Percentiles rank a stretch among this genome's conserved stretches.
Evolutionary conservation across 2,888 invertebrate species (phyloP).

Genomic region (Magallana nippona): DNA sequence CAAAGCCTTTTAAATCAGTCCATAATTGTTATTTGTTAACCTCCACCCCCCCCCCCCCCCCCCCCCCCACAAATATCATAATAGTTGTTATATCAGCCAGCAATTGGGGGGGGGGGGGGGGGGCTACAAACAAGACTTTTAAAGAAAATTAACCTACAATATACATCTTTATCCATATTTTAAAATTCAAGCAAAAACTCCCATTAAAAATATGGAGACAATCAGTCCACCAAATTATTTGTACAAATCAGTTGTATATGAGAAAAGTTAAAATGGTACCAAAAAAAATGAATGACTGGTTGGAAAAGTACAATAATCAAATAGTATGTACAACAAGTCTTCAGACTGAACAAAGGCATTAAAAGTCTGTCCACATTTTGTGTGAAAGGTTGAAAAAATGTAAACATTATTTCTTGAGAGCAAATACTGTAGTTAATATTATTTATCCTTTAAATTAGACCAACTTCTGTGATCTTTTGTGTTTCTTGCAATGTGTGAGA

Average conservation of each 20-base stretch:
- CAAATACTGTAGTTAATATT: background rate
- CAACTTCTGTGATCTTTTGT: background rate
- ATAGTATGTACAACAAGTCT: background rate
- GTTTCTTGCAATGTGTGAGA: too few species aligned
- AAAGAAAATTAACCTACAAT: too few species aligned
- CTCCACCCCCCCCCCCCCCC: too few species aligned
- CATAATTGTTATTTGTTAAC: too few species aligned
- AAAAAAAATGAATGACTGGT: background rate
- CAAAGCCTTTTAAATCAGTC: too few species aligned
- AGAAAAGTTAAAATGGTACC: background rate
- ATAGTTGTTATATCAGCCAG: too few species aligned
- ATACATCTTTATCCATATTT: too few species aligned
- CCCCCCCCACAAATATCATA: too few species aligned
- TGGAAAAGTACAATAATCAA: background rate
- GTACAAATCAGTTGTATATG: background rate
- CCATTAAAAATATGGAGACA: background rate
- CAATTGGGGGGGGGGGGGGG: too few species aligned
- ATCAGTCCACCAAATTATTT: background rate
- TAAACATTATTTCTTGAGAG: background rate
- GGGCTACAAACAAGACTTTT: too few species aligned
- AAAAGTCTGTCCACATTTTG: background rate
- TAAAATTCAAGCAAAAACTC: background rate
- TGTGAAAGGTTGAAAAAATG: slow-evolving; percentile 9
- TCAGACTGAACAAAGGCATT: background rate
- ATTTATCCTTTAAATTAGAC: slow-evolving; percentile 14